Evolutionary conservation across 2,888 invertebrate species (phyloP).

Genomic region (Chrysomela aeneicollis): DNA sequence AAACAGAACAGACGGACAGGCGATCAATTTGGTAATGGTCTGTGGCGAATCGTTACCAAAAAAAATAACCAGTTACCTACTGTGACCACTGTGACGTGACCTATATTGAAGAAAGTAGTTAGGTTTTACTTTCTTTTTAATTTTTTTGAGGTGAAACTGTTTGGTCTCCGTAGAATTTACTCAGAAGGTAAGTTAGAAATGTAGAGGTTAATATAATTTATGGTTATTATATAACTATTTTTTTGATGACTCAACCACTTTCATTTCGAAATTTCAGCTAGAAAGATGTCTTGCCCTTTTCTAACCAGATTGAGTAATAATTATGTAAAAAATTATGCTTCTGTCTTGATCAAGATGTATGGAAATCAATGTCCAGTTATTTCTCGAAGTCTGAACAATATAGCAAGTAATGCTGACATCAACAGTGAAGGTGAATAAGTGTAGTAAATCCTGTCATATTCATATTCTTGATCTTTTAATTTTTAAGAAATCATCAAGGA

Average conservation of each 20-base stretch:
- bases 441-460: too few relatives aligned
- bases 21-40: too few relatives aligned
- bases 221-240: too few relatives aligned
- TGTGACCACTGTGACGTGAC: too few relatives aligned
- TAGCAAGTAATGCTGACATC: conserved; percentile 36
- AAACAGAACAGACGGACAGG: too few relatives aligned
- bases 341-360: conserved; percentile 78
- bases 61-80: too few relatives aligned
- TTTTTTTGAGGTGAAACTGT: background rate
- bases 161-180: background rate
- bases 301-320: conserved; percentile 79
- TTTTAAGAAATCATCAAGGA: conserved; percentile 37
- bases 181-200: background rate
- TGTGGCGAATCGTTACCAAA: too few relatives aligned
- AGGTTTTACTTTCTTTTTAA: conserved; percentile 12
- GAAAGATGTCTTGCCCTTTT: conserved; percentile 88
- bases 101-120: conserved; percentile 7
- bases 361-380: conserved; percentile 83
- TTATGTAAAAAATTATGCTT: conserved; percentile 84
- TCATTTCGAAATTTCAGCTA: conserved; percentile 21
- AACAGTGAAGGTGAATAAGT: conserved; percentile 42
- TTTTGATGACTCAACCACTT: too few relatives aligned
- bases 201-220: conserved; percentile 6
- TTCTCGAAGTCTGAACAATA: conserved; percentile 63
- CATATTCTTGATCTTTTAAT: too few relatives aligned